phyloP scores from a whole-genome alignment of 2,113 vertebrate genomes.

The Aptenodytes forsteri region DNA sequence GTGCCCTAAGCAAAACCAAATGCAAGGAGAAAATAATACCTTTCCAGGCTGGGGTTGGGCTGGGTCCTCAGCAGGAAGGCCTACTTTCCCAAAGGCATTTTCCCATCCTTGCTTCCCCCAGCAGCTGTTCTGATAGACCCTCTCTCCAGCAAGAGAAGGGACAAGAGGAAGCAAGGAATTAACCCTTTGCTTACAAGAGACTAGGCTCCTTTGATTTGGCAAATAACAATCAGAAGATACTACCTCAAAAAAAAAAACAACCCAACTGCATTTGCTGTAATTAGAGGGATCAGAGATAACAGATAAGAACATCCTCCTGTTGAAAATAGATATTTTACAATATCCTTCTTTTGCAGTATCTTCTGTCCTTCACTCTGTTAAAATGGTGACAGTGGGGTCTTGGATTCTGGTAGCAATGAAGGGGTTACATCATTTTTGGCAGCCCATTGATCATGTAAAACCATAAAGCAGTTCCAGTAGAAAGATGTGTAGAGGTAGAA shows the following conservation, averaged over 20 bases:
- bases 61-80: neutral
- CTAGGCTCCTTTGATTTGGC: neutral
- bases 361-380: neutral
- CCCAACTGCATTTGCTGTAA: neutral
- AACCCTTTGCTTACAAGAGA: neutral
- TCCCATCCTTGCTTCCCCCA: neutral
- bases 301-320: neutral
- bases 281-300: neutral
- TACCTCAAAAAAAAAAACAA: neutral
- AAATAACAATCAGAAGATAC: neutral
- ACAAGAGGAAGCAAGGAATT: neutral
- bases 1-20: neutral
- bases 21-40: neutral
- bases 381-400: neutral
- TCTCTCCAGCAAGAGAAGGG: neutral
- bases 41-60: neutral
- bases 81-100: neutral
- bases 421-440: constrained; percentile 70
- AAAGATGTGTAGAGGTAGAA: constrained; percentile 72
- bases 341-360: neutral
- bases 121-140: neutral
- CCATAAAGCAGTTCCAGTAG: constrained; percentile 49
- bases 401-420: neutral
- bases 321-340: neutral
- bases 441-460: constrained; percentile 39